Evolutionary conservation across 35 echinoderm and acorn worm species (phyloP).

Genomic region (Hemicentrotus pulcherrimus): DNA sequence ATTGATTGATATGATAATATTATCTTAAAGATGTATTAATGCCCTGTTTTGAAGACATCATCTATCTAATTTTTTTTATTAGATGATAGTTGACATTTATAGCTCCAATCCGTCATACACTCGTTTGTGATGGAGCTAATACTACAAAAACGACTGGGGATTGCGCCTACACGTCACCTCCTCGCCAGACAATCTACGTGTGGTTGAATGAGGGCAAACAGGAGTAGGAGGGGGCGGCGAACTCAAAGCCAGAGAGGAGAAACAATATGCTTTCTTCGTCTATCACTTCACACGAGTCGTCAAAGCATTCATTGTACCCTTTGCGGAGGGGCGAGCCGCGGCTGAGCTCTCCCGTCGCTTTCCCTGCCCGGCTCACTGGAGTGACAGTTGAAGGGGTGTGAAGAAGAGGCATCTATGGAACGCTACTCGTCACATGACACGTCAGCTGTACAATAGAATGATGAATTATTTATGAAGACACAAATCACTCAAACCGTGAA

Average conservation of each 20-base stretch:
- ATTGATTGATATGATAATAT: too few relatives aligned
- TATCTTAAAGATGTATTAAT: too few relatives aligned
- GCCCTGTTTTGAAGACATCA: too few relatives aligned
- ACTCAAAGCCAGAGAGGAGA: slow-evolving; percentile 28
- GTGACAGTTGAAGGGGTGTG: slow-evolving; percentile 14
- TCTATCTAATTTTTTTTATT: too few relatives aligned
- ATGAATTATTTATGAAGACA: not conserved
- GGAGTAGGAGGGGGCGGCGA: not conserved
- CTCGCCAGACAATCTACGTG: not conserved
- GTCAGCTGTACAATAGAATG: not conserved
- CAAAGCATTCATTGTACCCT: slow-evolving; percentile 30
- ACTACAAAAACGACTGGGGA: not conserved
- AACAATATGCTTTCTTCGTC: slow-evolving; percentile 44
- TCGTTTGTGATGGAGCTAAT: not conserved
- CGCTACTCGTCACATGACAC: not conserved
- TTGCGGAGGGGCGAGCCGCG: slow-evolving; percentile 27
- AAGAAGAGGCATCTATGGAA: slow-evolving; percentile 15
- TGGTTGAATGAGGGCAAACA: slow-evolving; percentile 4
- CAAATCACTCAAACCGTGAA: not conserved
- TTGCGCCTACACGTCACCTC: not conserved
- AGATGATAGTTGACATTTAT: too few relatives aligned
- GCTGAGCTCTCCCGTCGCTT: slow-evolving; percentile 19
- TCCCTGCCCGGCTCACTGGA: not conserved
- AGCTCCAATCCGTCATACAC: not conserved
- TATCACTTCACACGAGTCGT: slow-evolving; percentile 40